Base-by-base conservation (phyloP, 2,113 vertebrate genomes). In the Verasper variegatus region DNA sequence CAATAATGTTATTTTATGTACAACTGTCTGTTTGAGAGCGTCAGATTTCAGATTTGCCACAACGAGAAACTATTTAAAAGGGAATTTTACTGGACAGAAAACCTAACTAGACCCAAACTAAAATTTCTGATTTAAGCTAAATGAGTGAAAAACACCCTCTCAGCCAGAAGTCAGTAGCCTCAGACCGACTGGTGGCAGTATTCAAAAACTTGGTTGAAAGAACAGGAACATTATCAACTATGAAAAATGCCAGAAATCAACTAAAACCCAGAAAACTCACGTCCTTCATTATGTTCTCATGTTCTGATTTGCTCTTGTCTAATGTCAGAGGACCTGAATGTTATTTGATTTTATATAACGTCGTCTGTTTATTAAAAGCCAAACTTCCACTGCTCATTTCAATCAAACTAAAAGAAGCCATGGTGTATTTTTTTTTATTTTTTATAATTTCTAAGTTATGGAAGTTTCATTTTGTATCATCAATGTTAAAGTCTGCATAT, bases 351-450 rank as follows among this genome's bases (percentile, higher is more conserved):
- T 72, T 86, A 23, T 85, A 60, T 61, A 20, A 73, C 76, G 68
- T 26, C 57, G 69, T 81, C 60, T 86, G 61, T 76, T 68, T 60
- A 64, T 83, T 68, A 40, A 82, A 88, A 90, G 85, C 83, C 83
- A 87, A 76, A 84, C 47, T 57, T 77, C 74, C 74, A 81, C 71
- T 80, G 76, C 69, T 86, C 61, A 78, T 87, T 83, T 87, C 74
- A 83, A 51, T 82, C 80, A 66, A 74, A 77, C 81, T 82, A 47
- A 81, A 78, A 73, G 20, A 79, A 87, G 80, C 80, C 82, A 85
- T 78, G 64, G 10, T 82, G 40, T 74, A 1, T 74, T 27, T 68
- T 40, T 81, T 31, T 31, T 74, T 27, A n/a, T 64, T 70, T 69
- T 8, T 3, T 24, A 57, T 74, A 12, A 37, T 72, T 76, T 83